phyloP scores from a whole-genome alignment of 2,113 vertebrate genomes.

The Menura novaehollandiae region DNA sequence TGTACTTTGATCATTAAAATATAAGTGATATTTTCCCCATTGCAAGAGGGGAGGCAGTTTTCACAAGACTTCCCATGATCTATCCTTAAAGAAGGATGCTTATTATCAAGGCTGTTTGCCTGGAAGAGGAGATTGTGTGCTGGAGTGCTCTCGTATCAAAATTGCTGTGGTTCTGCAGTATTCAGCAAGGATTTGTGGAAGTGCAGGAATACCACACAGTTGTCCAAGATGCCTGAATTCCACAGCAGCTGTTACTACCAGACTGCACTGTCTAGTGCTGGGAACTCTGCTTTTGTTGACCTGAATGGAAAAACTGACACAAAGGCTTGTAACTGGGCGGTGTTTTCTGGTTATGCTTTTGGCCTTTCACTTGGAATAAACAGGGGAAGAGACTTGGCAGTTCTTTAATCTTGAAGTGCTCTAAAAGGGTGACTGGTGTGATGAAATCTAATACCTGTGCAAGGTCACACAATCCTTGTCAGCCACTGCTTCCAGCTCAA shows the following conservation, averaged over 20 bases:
- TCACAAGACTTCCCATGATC: not conserved
- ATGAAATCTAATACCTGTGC: slow-evolving; percentile 32
- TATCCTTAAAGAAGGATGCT: not conserved
- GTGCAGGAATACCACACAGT: not conserved
- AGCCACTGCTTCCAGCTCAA: not conserved
- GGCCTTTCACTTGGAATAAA: not conserved
- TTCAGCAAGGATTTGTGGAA: not conserved
- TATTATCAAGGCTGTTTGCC: not conserved
- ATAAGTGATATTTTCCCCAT: fast-evolving
- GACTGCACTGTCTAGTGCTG: not conserved
- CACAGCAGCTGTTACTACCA: not conserved
- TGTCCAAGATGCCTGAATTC: not conserved
- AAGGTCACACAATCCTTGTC: slow-evolving; percentile 51
- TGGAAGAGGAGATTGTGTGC: not conserved
- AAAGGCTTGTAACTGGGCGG: not conserved
- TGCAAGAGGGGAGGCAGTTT: not conserved
- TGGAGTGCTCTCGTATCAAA: not conserved
- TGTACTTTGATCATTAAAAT: not conserved
- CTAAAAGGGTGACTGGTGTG: not conserved
- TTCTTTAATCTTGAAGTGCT: not conserved
- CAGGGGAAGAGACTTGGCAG: slow-evolving; percentile 22
- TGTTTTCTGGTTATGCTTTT: not conserved
- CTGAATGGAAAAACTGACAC: not conserved
- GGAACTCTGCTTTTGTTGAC: not conserved
- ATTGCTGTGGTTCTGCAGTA: not conserved